Percentiles rank a stretch among this genome's conserved stretches.
Conservation (phyloP, 1,140 invertebrate genomes). For the Drosophila tropicalis region DNA sequence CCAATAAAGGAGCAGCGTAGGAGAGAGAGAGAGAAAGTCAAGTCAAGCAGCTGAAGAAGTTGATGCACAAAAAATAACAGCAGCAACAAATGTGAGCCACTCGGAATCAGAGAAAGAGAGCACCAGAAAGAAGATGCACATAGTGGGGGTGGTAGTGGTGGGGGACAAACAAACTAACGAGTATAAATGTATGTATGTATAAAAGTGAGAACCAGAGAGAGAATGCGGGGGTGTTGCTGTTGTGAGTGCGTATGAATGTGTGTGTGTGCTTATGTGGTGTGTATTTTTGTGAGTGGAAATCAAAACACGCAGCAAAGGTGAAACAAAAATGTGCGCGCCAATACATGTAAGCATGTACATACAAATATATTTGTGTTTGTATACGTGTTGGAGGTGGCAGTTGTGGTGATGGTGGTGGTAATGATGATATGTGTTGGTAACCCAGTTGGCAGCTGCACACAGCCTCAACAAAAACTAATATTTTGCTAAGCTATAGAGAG, state of each 20-base stretch:
- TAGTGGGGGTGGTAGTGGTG: slow-evolving; percentile 1
- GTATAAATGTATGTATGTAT: slow-evolving; percentile 30
- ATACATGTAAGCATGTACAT: slow-evolving; percentile 40
- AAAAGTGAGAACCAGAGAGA: slow-evolving; percentile 43
- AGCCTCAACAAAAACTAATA: slow-evolving; percentile 47
- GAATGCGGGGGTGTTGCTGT: slow-evolving; percentile 59
- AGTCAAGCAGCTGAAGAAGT: slow-evolving; percentile 56
- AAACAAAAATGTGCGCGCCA: slow-evolving; percentile 79
- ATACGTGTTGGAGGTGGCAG: slow-evolving; percentile 32
- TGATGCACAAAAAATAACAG: slow-evolving; percentile 35
- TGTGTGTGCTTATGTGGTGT: slow-evolving; percentile 14
- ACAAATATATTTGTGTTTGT: slow-evolving; percentile 30
- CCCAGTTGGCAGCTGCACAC: slow-evolving; percentile 54
- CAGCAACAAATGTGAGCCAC: slow-evolving; percentile 60
- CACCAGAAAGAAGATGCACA: slow-evolving; percentile 22
- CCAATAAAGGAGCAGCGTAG: slow-evolving; percentile 1
- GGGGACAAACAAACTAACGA: slow-evolving; percentile 32
- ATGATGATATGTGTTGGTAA: slow-evolving; percentile 46
- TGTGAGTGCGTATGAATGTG: slow-evolving; percentile 20
- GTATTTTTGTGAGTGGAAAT: slow-evolving; percentile 44
- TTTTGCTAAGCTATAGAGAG: slow-evolving; percentile 16
- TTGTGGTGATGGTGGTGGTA: slow-evolving; percentile 37
- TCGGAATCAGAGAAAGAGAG: slow-evolving; percentile 13
- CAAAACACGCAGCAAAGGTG: slow-evolving; percentile 75
- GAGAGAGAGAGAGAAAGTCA: slow-evolving; percentile 43